Conservation (phyloP, 2,113 vertebrate species). For the Cathartes aura region DNA sequence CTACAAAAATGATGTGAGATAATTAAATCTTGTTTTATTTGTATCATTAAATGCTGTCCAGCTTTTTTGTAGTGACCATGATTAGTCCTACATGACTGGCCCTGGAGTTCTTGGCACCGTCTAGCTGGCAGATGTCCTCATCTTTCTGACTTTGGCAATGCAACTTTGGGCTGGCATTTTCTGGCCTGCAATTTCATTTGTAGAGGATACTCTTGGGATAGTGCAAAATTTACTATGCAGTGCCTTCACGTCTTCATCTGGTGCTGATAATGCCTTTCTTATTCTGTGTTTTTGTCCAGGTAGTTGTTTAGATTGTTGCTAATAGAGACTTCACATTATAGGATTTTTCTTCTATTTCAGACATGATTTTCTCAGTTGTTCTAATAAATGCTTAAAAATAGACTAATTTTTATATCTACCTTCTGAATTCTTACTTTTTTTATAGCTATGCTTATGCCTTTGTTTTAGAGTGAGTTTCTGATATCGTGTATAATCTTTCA, state of each 20-base stretch:
- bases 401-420: neutral
- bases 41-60: neutral
- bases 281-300: neutral
- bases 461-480: neutral
- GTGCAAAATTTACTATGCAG: neutral
- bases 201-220: neutral
- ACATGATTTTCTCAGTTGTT: neutral
- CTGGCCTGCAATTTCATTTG: neutral
- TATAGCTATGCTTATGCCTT: neutral
- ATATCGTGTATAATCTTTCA: neutral
- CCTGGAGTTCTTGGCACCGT: neutral
- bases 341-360: neutral
- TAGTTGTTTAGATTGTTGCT: neutral
- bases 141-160: neutral
- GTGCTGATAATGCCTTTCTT: neutral
- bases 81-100: neutral
- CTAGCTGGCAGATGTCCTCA: neutral
- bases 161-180: neutral
- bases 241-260: neutral
- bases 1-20: neutral
- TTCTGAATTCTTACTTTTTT: neutral
- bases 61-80: neutral
- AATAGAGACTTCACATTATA: neutral
- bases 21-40: neutral
- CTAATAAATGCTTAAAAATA: neutral